Percentiles rank a stretch among this genome's conserved stretches.
Evolutionary conservation across 53 echinoderm and acorn worm species (phyloP).

Genomic region (Pentamera pediparva): DNA sequence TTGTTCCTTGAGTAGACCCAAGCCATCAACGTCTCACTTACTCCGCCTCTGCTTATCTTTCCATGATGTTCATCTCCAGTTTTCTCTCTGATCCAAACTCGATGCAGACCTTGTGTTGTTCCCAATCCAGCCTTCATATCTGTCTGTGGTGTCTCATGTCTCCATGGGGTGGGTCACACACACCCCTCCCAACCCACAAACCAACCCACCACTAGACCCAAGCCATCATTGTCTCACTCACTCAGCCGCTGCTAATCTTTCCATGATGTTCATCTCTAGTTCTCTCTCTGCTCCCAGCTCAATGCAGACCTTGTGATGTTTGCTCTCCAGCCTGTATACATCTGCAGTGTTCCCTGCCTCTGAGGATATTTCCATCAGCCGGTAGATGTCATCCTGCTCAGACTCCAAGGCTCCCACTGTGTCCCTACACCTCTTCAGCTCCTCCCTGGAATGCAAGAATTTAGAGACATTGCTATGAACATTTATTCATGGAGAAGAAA

Average conservation of each 20-base stretch:
- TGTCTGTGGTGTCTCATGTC: no score
- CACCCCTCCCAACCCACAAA: no score
- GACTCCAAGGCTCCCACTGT: slow-evolving; percentile 71
- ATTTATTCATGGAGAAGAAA: no score
- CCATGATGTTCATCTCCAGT: slow-evolving; percentile 63
- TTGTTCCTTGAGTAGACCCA: no score
- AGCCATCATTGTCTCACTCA: slow-evolving; percentile 30
- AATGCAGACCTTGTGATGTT: slow-evolving; percentile 60
- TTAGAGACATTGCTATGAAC: neutral
- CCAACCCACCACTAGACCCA: no score
- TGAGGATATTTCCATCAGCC: slow-evolving; percentile 52
- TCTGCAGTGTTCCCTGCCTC: slow-evolving; percentile 76
- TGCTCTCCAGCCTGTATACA: slow-evolving; percentile 69
- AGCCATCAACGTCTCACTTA: slow-evolving; percentile 29
- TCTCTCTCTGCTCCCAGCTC: slow-evolving; percentile 72
- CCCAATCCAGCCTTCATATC: slow-evolving; percentile 67
- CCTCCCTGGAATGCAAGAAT: slow-evolving; percentile 68
- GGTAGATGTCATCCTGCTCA: slow-evolving; percentile 63
- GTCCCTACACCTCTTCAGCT: slow-evolving; percentile 77
- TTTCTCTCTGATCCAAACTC: slow-evolving; percentile 70
- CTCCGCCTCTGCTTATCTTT: slow-evolving; percentile 71
- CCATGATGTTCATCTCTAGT: slow-evolving; percentile 63
- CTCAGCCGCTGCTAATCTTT: slow-evolving; percentile 71
- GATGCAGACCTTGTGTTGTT: slow-evolving; percentile 60
- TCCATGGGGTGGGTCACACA: no score